Conservation (phyloP, 2,113 vertebrate species). For the Ptilorrhoa leucosticta region DNA sequence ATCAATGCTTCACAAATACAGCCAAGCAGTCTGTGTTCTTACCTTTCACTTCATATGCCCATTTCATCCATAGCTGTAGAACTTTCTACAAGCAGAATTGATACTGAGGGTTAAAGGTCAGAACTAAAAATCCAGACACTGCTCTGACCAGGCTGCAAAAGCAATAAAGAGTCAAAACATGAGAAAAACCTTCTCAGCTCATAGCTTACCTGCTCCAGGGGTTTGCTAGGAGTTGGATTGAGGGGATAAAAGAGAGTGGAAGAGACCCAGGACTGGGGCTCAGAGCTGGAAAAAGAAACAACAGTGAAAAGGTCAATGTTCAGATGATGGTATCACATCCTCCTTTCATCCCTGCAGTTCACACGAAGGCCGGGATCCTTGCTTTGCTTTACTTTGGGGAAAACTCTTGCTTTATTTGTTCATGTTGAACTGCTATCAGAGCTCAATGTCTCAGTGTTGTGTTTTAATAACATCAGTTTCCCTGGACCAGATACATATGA, state of each 20-base stretch:
- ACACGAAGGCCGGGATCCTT: slow-evolving; percentile 68
- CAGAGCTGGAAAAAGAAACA: slow-evolving; percentile 69
- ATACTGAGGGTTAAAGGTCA: slow-evolving; percentile 28
- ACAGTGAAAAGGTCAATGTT: slow-evolving; percentile 70
- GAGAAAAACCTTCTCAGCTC: slow-evolving; percentile 4
- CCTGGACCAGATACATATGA: slow-evolving; percentile 75
- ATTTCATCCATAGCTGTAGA: neutral
- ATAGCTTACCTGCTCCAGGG: slow-evolving; percentile 60
- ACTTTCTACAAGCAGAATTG: neutral
- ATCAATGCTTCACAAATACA: neutral
- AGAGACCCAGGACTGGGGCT: slow-evolving; percentile 34
- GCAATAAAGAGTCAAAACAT: slow-evolving; percentile 47
- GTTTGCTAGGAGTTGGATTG: slow-evolving; percentile 20
- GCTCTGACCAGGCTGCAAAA: slow-evolving; percentile 28
- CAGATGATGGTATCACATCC: slow-evolving; percentile 74
- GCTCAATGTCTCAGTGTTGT: slow-evolving; percentile 73
- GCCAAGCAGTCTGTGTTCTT: neutral
- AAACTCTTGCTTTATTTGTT: slow-evolving; percentile 76
- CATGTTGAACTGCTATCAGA: slow-evolving; percentile 73
- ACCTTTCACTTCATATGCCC: neutral
- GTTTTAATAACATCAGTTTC: slow-evolving; percentile 76
- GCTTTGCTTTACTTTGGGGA: slow-evolving; percentile 71
- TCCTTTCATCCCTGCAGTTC: slow-evolving; percentile 73
- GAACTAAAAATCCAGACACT: slow-evolving; percentile 7
- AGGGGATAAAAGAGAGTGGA: slow-evolving; percentile 46